phyloP scores from a whole-genome alignment of 2,888 invertebrate genomes.

The Chymomyza procnemis region DNA sequence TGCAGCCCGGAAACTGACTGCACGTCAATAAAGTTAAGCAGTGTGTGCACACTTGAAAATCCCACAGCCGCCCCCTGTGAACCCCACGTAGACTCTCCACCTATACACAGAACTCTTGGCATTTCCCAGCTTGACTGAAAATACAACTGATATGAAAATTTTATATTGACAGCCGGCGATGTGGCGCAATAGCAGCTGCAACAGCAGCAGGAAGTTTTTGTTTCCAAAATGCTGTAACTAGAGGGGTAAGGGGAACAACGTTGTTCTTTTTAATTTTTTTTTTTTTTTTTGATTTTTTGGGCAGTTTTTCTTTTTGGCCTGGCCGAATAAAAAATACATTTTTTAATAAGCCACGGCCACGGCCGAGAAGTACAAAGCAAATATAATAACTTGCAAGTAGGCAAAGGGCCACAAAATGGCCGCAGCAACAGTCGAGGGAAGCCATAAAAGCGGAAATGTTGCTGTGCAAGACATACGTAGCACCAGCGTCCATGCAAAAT shows the following conservation, averaged over 20 bases:
- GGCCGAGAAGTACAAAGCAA: slow-evolving; percentile 69
- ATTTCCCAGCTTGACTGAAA: slow-evolving; percentile 5
- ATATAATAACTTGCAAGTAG: slow-evolving; percentile 72
- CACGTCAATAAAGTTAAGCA: neutral
- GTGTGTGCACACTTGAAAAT: neutral
- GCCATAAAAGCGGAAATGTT: neutral
- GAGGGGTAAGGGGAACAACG: too few relatives aligned
- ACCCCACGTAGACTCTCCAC: neutral
- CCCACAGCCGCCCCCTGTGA: neutral
- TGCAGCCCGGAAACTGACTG: neutral
- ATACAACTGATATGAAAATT: slow-evolving; percentile 68
- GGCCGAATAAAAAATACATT: slow-evolving; percentile 17
- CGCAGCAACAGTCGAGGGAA: neutral
- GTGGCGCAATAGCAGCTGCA: slow-evolving; percentile 32
- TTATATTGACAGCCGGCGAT: slow-evolving; percentile 69
- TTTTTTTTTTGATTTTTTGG: slow-evolving; percentile 27
- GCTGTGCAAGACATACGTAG: neutral
- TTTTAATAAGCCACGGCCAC: slow-evolving; percentile 66
- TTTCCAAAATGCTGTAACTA: slow-evolving; percentile 52
- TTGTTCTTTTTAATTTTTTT: too few relatives aligned
- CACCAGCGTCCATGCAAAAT: neutral
- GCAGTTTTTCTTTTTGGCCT: slow-evolving; percentile 27
- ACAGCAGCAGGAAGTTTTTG: slow-evolving; percentile 38
- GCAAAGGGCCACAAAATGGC: slow-evolving; percentile 31
- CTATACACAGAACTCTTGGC: neutral